Base-by-base conservation (phyloP, 1,140 invertebrate species). In the Chymomyza costata region DNA sequence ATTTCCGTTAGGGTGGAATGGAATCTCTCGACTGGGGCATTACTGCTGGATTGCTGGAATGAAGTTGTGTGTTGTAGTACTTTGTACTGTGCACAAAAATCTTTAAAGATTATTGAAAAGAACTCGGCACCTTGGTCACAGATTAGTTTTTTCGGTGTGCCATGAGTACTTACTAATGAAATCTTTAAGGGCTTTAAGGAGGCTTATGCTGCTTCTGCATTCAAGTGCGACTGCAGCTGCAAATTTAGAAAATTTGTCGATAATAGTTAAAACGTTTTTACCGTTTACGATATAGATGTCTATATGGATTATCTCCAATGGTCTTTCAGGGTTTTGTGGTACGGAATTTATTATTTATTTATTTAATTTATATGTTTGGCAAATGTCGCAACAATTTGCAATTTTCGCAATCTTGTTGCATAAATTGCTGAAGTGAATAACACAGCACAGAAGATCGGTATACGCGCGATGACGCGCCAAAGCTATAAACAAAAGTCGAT, bases 211-310 rank as follows among this genome's bases (percentile, higher is more conserved):
- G 11, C 18, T 61, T 19, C 47, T 41, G 13, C 13, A 16, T 56
- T 48, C 53, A 8, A 76, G 21, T 19, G 53, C 37, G 43, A 65
- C 74, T 38, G 65, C 70, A 47, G 65, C 64, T 7, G 73, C 69
- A 48, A 63, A 78, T 63, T 51, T 65, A 11, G 78, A 83, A 48
- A 83, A 83, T 48, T 62, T 48, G 17, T 80, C 71, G 1, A 82
- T 61, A 7, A 84, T 60, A 31, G 76, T 82, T 15, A 74, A 17
- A 39, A 47, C 71, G 25, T 44, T 39, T 44, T 66, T 21, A 11
- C 62, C 56, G 3, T 55, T 41, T 28, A 82, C 61, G 8, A 46
- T 59, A 17, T 81, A 68, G 11, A 52, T 49, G 38, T 83, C 80
- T 6, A 70, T 50, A 19, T 84, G 64, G 8, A 82, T 34, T 13